Conservation (phyloP, 2,113 vertebrate genomes). For the Macrotis lagotis region DNA sequence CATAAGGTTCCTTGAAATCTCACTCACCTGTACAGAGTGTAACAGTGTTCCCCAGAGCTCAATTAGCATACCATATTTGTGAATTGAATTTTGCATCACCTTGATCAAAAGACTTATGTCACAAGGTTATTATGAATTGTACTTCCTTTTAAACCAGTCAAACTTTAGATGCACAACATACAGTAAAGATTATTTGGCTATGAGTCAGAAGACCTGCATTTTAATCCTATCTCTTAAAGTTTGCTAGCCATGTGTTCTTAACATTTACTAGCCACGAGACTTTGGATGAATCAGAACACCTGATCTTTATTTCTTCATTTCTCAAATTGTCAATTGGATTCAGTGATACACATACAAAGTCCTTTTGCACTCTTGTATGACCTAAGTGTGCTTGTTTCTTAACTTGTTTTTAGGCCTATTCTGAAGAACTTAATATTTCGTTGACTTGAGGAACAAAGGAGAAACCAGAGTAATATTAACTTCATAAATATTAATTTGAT, state of each 20-base stretch:
- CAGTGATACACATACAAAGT: neutral
- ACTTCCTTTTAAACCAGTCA: neutral
- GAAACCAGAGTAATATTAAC: neutral
- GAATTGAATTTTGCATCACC: neutral
- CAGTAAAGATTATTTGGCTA: neutral
- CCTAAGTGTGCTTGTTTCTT: neutral
- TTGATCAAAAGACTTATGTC: neutral
- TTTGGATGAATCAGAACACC: neutral
- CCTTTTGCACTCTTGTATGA: neutral
- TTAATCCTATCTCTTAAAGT: neutral
- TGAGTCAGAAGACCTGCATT: neutral
- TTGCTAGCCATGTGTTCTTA: neutral
- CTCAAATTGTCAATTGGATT: neutral
- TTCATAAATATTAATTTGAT: neutral
- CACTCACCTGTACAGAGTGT: neutral
- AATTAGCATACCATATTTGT: neutral
- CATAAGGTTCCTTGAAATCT: neutral
- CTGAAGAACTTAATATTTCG: neutral
- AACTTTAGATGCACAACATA: neutral
- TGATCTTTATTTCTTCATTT: neutral
- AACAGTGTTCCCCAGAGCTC: neutral
- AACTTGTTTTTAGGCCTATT: neutral
- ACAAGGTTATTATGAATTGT: neutral
- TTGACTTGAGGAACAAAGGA: neutral
- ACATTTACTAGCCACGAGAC: neutral